Evolutionary conservation across 2,888 invertebrate species (phyloP), one percentile per base, ranked within the genome.

Genomic region (Mythimna vitellina): DNA sequence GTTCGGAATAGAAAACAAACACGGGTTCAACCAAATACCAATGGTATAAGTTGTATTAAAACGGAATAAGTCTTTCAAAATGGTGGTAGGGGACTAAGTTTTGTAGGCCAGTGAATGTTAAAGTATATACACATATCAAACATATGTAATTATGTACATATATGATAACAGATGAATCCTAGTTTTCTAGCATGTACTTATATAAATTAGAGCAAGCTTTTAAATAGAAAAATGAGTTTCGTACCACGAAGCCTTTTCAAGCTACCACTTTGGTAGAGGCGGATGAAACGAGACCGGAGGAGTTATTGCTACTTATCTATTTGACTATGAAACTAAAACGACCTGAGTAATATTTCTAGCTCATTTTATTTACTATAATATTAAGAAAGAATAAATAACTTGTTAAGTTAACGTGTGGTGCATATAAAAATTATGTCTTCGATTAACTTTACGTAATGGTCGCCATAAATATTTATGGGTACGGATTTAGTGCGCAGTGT

Each of bases 401-500:
- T n/a, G 25, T 42, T 68, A 62, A 20, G 38, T 63, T 69, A 65
- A 78, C 83, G 70, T 81, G 74, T 78, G 83, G 83, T 69, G 61
- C 56, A 29, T 69, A 62, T 61, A 61, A 79, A 79, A 81, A 84
- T 77, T 32, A 73, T 71, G 72, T 74, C 75, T 81, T 80, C 82
- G 84, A 86, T 86, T 85, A 81, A 78, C 70, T 85, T 85, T 83
- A 62, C 76, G 73, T 84, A 83, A 84, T 78, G 71, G 67, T 74
- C 10, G 70, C 82, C 80, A 90, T 91, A 91, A 90, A 91, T 90
- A 90, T 91, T 89, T 88, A 90, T 89, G 88, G 81, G 78, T 76
- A 80, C 84, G 84, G 86, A 88, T 88, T 87, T 85, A 86, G 84
- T 88, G 85, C 76, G 83, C 81, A 85, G 85, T 87, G 82, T 84